Percentiles rank a stretch among this genome's conserved stretches.
phyloP scores from a whole-genome alignment of 2,797 vertebrate species.

The Pristis pectinata region DNA sequence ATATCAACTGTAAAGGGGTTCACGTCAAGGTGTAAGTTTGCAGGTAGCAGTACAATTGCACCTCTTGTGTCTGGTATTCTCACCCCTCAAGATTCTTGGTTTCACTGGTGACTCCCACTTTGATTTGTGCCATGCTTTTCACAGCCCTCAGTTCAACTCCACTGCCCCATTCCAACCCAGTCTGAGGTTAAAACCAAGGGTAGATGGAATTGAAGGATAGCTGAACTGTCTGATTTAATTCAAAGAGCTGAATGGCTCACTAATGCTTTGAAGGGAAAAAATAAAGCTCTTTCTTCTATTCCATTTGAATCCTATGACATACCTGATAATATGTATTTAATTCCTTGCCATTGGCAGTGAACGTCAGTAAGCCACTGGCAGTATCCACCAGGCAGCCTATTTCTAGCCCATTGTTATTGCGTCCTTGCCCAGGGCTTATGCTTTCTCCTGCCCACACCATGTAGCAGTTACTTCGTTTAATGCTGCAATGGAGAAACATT shows the following conservation, averaged over 20 bases:
- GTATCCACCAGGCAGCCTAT: conserved; percentile 86
- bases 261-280: not conserved
- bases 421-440: conserved; percentile 80
- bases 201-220: not conserved
- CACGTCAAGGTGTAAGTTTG: too few relatives aligned
- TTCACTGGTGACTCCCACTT: too few relatives aligned
- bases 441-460: conserved; percentile 94
- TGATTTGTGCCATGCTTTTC: too few relatives aligned
- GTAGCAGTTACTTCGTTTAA: conserved; percentile 95
- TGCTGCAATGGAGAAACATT: conserved; percentile 59
- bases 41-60: too few relatives aligned
- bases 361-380: conserved; percentile 77
- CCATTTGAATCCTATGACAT: not conserved
- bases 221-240: not conserved
- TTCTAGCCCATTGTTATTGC: conserved; percentile 85
- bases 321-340: conserved; percentile 88
- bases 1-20: too few relatives aligned
- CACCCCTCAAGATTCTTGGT: too few relatives aligned
- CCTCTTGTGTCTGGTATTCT: too few relatives aligned
- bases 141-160: too few relatives aligned
- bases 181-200: not conserved
- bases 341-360: conserved; percentile 88
- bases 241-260: not conserved
- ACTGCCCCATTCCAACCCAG: too few relatives aligned
- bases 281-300: not conserved